Conservation (phyloP, 1,140 invertebrate genomes). For the Cydia pomonella region DNA sequence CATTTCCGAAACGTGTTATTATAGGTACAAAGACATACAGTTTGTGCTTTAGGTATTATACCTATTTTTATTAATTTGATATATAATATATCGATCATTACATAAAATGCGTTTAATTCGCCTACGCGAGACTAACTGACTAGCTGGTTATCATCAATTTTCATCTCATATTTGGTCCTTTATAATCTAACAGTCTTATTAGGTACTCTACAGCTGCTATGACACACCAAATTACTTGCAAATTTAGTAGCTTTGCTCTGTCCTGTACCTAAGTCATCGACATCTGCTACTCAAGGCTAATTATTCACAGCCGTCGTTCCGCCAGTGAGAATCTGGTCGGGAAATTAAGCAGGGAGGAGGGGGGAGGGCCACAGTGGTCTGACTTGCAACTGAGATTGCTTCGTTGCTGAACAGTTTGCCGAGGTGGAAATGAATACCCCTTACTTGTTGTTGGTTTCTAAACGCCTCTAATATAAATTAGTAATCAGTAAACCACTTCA, state of each 20-base stretch:
- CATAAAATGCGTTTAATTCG: too few relatives aligned
- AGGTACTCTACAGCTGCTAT: neutral
- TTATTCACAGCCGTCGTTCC: conserved; percentile 15
- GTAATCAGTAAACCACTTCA: too few relatives aligned
- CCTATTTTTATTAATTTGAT: too few relatives aligned
- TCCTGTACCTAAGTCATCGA: neutral
- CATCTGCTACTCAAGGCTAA: conserved; percentile 18
- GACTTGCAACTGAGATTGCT: neutral
- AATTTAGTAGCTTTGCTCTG: neutral
- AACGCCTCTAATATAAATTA: neutral
- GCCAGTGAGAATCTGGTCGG: conserved; percentile 1
- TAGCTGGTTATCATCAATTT: too few relatives aligned
- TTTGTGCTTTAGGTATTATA: too few relatives aligned
- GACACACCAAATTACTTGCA: neutral
- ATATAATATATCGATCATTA: too few relatives aligned
- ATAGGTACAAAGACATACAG: too few relatives aligned
- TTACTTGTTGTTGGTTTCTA: neutral
- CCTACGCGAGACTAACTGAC: too few relatives aligned
- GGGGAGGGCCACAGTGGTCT: neutral
- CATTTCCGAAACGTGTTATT: too few relatives aligned
- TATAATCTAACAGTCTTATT: neutral
- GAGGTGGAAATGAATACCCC: neutral
- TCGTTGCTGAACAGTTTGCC: neutral
- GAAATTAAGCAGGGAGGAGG: neutral
- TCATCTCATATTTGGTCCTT: too few relatives aligned